Evolutionary conservation across 2,888 invertebrate genomes (phyloP).

Genomic region (Drosophila trichaetosa): DNA sequence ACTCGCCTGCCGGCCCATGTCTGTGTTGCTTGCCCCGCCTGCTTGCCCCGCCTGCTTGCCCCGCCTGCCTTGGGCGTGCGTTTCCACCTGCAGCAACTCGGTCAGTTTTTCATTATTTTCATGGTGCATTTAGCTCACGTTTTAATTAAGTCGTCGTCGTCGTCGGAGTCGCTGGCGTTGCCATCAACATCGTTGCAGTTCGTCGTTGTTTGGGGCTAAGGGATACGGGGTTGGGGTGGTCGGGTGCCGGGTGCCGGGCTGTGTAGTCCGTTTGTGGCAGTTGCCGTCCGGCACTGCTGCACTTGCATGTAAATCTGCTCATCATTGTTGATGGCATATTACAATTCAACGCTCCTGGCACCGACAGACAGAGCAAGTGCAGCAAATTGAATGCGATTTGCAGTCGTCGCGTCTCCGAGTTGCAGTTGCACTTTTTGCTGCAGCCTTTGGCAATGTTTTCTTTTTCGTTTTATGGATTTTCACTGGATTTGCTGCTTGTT

Average conservation of each 20-base stretch:
- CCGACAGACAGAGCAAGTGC: slow-evolving; percentile 20
- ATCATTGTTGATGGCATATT: slow-evolving; percentile 83
- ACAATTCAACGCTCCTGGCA: slow-evolving; percentile 59
- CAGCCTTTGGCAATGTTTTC: slow-evolving; percentile 54
- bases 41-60: not conserved
- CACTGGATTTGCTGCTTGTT: slow-evolving; percentile 54
- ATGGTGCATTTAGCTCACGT: slow-evolving; percentile 80
- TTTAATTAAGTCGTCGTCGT: slow-evolving; percentile 80
- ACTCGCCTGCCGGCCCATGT: slow-evolving; percentile 17
- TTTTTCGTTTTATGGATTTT: slow-evolving; percentile 73
- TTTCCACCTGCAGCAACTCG: slow-evolving; percentile 63
- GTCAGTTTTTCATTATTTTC: slow-evolving; percentile 81
- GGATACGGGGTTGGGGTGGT: not conserved
- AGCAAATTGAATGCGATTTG: slow-evolving; percentile 81
- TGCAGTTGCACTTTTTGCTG: slow-evolving; percentile 50
- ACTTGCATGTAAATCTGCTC: slow-evolving; percentile 84
- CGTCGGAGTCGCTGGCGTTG: slow-evolving; percentile 44
- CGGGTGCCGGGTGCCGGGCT: slow-evolving; percentile 4
- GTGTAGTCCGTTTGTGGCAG: slow-evolving; percentile 16
- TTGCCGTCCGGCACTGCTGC: slow-evolving; percentile 49
- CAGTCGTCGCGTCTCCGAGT: slow-evolving; percentile 75
- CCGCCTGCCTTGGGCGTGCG: slow-evolving; percentile 37
- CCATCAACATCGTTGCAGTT: slow-evolving; percentile 26
- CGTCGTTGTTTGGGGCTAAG: slow-evolving; percentile 25
- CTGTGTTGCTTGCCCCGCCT: slow-evolving; percentile 21